Base-by-base conservation (phyloP, 2,113 vertebrate genomes). In the Caranx ignobilis region DNA sequence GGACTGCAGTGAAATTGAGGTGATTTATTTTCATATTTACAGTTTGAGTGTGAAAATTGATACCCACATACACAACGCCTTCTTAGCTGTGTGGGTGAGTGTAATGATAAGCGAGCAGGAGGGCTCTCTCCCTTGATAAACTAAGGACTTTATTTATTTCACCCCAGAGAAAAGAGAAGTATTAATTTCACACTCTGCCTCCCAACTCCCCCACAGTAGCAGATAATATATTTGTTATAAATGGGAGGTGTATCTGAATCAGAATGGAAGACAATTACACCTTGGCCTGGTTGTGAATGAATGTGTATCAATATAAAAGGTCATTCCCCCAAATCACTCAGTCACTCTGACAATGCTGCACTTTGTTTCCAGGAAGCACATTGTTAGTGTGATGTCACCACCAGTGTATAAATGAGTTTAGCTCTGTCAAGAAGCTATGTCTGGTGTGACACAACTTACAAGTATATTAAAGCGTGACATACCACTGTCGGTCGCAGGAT, bases 131-230 rank as follows among this genome's bases (percentile, higher is more conserved):
- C 67, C 64, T 79, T 55, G 64, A 90, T 88, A 84, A 83, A 86
- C 72, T 77, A 63, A 76, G 57, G 80, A 75, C 76, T 81, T 88
- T 87, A 87, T 92, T 90, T 92, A 90, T 87, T 91, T 62, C 77
- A 59, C 85, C 77, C 55, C 62, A 71, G 66, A 85, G 70, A 83
- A 79, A 35, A 47, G 61, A 86, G 75, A 82, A 88, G 84, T 88
- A 85, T 91, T 92, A 73, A 93, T 91, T 94, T 93, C 88, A 92
- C 88, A 94, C 88, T 88, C 86, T 90, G 84, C 62, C 82, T 88
- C 88, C 88, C 87, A 90, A 86, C 75, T 75, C 83, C 76, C 76
- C 70, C 79, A 64, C 79, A 81, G 56, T 43, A 87, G 70, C 60
- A 86, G 71, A 89, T 87, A 81, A 86, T 71, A 73, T 88, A 78